phyloP scores from a whole-genome alignment of 92 coral and sea anemone genomes.

The Bergia puertoricense region DNA sequence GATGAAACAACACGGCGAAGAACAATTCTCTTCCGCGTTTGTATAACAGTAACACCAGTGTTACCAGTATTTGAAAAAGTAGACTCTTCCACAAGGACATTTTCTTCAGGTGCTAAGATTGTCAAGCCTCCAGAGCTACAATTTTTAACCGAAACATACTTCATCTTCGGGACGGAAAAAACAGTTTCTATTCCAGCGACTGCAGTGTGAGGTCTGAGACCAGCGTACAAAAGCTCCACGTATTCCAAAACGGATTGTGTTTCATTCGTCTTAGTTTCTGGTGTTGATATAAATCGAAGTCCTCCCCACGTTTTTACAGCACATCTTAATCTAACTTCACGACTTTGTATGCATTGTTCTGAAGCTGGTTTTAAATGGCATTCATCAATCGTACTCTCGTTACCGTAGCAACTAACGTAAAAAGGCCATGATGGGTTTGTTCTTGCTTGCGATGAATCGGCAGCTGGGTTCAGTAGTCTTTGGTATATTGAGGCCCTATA shows the following conservation, averaged over 20 bases:
- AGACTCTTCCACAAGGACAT: constrained; percentile 24
- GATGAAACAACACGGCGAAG: constrained; percentile 21
- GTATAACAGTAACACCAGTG: constrained; percentile 25
- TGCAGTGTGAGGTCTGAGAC: constrained; percentile 28
- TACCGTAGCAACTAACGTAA: constrained; percentile 52
- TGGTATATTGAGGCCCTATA: neutral
- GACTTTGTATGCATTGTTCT: neutral
- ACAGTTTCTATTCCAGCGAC: constrained; percentile 58
- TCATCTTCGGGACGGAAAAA: constrained; percentile 35
- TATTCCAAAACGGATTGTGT: constrained; percentile 50
- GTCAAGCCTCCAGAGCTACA: constrained; percentile 56
- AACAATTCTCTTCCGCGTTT: constrained; percentile 11
- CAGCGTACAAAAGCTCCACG: constrained; percentile 58
- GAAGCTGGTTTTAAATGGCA: constrained; percentile 21
- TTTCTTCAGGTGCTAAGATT: constrained; percentile 5
- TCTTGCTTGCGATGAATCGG: neutral
- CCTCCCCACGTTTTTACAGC: constrained; percentile 60
- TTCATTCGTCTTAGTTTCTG: constrained; percentile 4
- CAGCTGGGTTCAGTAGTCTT: neutral
- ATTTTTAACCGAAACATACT: constrained; percentile 45
- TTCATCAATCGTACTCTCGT: constrained; percentile 54
- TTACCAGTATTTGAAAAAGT: constrained; percentile 9
- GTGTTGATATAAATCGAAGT: constrained; percentile 35
- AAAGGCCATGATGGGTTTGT: constrained; percentile 37
- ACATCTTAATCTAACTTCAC: constrained; percentile 40